Conservation (phyloP, 2,888 invertebrate species). For the Lepetodrilus schrolli region DNA sequence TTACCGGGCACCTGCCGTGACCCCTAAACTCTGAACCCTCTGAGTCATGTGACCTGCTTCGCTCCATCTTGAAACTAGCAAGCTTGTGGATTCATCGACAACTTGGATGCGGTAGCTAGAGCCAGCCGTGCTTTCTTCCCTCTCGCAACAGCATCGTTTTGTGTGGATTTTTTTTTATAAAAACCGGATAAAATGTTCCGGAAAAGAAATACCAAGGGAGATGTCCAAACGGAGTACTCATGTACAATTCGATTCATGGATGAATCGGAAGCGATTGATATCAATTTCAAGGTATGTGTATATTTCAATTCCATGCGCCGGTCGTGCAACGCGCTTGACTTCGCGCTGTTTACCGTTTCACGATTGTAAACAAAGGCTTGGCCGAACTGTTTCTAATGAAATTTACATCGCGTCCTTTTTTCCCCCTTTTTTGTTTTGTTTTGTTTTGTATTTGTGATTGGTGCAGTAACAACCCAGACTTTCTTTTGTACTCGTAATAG, state of each 20-base stretch:
- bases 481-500: too few relatives aligned
- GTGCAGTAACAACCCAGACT: too few relatives aligned
- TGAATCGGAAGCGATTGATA: conserved; percentile 71
- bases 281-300: conserved; percentile 73
- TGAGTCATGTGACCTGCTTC: conserved; percentile 33
- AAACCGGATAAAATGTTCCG: conserved; percentile 59
- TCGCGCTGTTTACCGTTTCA: too few relatives aligned
- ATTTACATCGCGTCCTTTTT: too few relatives aligned
- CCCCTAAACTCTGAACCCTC: conserved; percentile 5
- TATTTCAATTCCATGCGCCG: too few relatives aligned
- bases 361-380: too few relatives aligned
- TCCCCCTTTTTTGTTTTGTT: too few relatives aligned
- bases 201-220: conserved; percentile 66
- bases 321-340: too few relatives aligned
- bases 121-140: conserved; percentile 17
- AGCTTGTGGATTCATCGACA: conserved; percentile 28
- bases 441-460: too few relatives aligned
- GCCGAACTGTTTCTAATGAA: too few relatives aligned
- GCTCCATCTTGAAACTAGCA: conserved; percentile 30
- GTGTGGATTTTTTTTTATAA: conserved; percentile 28
- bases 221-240: conserved; percentile 71
- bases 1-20: conserved; percentile 31
- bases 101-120: conserved; percentile 24
- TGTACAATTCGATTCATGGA: conserved; percentile 73
- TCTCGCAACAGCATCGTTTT: conserved; percentile 28